A percentile compares a stretch with the other conserved stretches of the same genome.
These are phyloP conservation scores for Nothocercus nigrocapillus DNA, from an alignment of 2,113 vertebrate species.

Conservation along the genomic window DNA sequence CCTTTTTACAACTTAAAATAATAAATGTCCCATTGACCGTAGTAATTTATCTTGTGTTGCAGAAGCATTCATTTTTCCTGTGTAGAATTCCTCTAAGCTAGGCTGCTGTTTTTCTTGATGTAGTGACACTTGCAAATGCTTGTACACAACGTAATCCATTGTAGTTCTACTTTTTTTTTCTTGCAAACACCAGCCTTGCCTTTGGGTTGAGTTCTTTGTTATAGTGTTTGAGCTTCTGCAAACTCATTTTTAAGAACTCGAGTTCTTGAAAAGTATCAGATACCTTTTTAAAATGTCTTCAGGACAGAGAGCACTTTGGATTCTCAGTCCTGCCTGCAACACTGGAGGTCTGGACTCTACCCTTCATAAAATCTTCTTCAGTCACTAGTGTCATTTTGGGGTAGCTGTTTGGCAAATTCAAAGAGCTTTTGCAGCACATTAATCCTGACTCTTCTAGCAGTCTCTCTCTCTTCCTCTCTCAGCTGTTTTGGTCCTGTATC, in stretches of 20 bases:
- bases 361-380: not conserved
- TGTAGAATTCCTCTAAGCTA: not conserved
- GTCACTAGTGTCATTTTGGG: rapidly evolving
- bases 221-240: not conserved
- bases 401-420: not conserved
- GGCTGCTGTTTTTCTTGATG: not conserved
- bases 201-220: not conserved
- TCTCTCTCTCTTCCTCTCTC: not conserved
- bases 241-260: not conserved
- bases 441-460: not conserved
- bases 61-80: not conserved
- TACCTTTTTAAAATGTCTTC: not conserved
- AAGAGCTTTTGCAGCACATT: not conserved
- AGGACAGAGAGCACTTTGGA: not conserved
- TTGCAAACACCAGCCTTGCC: not conserved
- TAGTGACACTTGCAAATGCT: not conserved
- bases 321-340: not conserved
- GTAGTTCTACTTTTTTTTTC: not conserved
- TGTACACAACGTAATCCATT: not conserved
- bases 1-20: not conserved
- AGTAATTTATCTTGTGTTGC: not conserved
- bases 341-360: not conserved
- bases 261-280: not conserved
- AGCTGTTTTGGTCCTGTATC: not conserved
- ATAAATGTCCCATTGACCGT: not conserved